Percentiles rank a stretch among this genome's conserved stretches.
Conservation (phyloP, 2,113 vertebrate genomes). For the Laticauda laticaudata region DNA sequence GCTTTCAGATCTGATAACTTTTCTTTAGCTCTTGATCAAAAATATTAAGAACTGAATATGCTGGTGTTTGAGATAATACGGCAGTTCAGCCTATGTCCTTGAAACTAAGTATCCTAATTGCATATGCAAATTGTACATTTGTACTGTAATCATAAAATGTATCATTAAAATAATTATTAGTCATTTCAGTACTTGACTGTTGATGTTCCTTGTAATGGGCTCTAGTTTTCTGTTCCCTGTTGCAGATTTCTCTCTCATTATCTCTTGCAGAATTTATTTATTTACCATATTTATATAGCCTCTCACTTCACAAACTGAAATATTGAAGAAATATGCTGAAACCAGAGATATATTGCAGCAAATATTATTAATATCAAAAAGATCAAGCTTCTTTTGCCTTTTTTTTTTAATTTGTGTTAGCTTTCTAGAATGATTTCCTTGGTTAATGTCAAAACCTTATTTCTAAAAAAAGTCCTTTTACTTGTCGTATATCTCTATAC, state of each 20-base stretch:
- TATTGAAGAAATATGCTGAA: background rate
- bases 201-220: background rate
- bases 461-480: background rate
- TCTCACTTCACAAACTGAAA: background rate
- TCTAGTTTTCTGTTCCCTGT: background rate
- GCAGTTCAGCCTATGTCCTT: background rate
- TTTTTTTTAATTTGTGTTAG: background rate
- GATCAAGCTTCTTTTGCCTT: background rate
- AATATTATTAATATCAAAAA: background rate
- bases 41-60: background rate
- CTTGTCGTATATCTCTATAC: background rate
- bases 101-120: background rate
- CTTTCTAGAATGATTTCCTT: background rate
- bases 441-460: background rate
- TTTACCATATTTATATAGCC: background rate
- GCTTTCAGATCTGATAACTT: background rate
- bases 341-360: background rate
- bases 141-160: background rate
- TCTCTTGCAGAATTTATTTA: background rate
- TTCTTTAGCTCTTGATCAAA: background rate
- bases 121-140: background rate
- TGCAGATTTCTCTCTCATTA: background rate
- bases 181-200: background rate
- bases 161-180: background rate
- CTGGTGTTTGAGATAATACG: background rate